Conservation (phyloP, 1,140 invertebrate genomes). For the Heliconius hewitsoni region DNA sequence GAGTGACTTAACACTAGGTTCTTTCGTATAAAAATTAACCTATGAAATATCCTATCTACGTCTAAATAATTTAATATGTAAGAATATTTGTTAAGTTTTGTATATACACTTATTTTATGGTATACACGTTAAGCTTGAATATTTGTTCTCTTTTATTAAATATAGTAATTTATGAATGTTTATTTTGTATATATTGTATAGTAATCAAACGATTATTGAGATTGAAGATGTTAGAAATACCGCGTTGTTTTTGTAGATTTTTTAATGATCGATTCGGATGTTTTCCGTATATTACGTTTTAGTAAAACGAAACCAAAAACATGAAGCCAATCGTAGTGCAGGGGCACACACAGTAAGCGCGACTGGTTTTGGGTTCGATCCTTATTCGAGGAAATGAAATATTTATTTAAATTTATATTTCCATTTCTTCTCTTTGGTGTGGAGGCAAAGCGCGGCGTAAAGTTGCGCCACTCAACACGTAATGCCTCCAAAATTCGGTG, state of each 20-base stretch:
- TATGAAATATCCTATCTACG: not conserved
- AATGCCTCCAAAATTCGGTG: too few relatives aligned
- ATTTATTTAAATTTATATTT: too few relatives aligned
- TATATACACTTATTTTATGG: constrained; percentile 28
- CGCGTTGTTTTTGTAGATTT: not conserved
- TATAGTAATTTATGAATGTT: not conserved
- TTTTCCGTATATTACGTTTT: not conserved
- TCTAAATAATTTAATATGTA: not conserved
- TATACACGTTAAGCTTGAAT: constrained; percentile 12
- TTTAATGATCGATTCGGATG: not conserved
- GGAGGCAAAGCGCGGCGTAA: too few relatives aligned
- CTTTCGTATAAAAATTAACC: not conserved
- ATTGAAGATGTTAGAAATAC: not conserved
- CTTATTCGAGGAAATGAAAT: too few relatives aligned
- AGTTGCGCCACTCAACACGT: too few relatives aligned
- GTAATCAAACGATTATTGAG: not conserved
- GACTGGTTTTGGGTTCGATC: too few relatives aligned
- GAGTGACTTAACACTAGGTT: not conserved
- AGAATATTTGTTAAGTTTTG: constrained; percentile 32
- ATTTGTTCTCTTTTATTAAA: constrained; percentile 1
- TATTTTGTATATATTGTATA: not conserved
- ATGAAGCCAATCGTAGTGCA: too few relatives aligned
- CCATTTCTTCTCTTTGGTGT: too few relatives aligned
- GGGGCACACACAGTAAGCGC: too few relatives aligned
- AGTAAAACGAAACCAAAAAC: too few relatives aligned